Evolutionary conservation across 2,797 vertebrate species (phyloP).

Genomic region (Sphenopsis melanotis): DNA sequence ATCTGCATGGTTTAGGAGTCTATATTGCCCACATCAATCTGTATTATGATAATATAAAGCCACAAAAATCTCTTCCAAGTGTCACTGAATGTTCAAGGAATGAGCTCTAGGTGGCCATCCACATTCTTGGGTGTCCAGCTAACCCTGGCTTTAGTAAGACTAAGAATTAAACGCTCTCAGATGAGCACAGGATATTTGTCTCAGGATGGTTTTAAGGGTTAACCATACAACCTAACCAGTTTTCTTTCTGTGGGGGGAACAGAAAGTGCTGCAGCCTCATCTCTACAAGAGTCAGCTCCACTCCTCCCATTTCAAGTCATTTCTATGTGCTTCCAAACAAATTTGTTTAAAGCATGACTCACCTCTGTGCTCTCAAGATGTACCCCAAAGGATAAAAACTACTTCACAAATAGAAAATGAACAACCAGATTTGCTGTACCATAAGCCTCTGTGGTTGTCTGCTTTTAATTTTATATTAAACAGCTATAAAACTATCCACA

Average conservation of each 20-base stretch:
- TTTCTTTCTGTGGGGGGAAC: not conserved
- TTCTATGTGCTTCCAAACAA: not conserved
- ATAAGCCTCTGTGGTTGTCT: not conserved
- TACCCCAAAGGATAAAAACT: not conserved
- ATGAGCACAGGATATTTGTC: not conserved
- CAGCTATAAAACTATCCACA: not conserved
- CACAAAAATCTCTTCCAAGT: not conserved
- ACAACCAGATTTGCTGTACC: not conserved
- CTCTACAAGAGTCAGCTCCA: not conserved
- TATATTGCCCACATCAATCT: constrained; percentile 1
- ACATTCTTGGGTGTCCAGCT: not conserved
- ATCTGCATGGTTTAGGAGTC: not conserved
- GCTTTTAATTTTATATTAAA: not conserved
- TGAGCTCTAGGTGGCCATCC: not conserved
- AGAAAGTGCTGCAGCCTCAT: not conserved
- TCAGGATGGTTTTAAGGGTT: not conserved
- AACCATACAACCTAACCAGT: not conserved
- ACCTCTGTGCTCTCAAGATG: not conserved
- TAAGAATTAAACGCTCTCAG: not conserved
- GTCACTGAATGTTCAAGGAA: not conserved
- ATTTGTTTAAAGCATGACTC: not conserved
- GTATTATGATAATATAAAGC: not conserved
- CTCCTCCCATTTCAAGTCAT: not conserved
- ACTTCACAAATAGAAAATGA: not conserved
- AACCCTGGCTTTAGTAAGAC: not conserved